Evolutionary conservation across 2,888 invertebrate genomes (phyloP), one percentile per base, ranked within the genome.

Genomic region (Rhagonycha fulva): DNA sequence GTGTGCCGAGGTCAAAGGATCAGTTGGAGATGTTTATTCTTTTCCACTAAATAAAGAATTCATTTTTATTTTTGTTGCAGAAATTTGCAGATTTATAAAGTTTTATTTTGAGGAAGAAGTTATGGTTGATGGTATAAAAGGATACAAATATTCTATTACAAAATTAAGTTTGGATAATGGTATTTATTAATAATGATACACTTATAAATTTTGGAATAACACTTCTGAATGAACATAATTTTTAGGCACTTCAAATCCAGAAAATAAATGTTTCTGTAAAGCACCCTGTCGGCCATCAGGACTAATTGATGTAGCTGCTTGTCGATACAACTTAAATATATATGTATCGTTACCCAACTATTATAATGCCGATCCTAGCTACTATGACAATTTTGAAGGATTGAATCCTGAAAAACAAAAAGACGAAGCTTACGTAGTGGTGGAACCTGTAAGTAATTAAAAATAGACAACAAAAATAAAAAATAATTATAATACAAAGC

Each of bases 311-410:
- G 91, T 94, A 26, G 93, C 94, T 0, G 88, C 93, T 0, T 94
- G 94, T 80, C 91, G 94, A 68, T 93, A 89, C 83, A 94, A 93
- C 4, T 93, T 95, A 0, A 96, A 96, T 0, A 92, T 93, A 0
- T 94, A 94, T 84, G 90, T 94, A 81, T 94, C 95, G 0, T 91
- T 94, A 81, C 96, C 96, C 0, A 95, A 96, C 87, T 96, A 94
- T 87, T 89, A 92, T 83, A 90, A 92, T 81, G 95, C 91, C 0
- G 95, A 95, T 87, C 91, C 91, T 0, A 88, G 86, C 70, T 92
- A 94, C 74, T 80, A 88, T 12, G 88, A 92, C 4, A 88, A 89
- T 67, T 91, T 95, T 1, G 88, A 88, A 0, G 96, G 96, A 0
- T 84, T 96, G 85, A 81, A 87, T 0, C 94, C 96, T 0, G 89